Evolutionary conservation across 2,113 vertebrate species (phyloP), one percentile per base, ranked within the genome.

Genomic region (Megaceryle torquata): DNA sequence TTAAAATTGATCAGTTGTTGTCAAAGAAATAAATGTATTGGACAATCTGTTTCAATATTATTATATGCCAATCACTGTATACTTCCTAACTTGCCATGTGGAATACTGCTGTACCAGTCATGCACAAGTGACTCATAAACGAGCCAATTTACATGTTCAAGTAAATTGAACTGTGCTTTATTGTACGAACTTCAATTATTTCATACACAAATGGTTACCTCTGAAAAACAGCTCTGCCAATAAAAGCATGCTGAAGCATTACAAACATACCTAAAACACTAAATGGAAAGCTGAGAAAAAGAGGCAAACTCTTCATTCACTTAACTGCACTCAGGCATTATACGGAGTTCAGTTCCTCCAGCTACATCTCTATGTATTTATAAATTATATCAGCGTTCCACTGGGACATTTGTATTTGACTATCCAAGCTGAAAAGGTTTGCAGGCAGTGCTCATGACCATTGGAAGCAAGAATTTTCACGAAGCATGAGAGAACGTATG

Each of bases 81-180:
- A 25, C 28, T 95, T 95, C 79, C 39, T 80, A 70, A 93, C 24
- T 76, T 82, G 21, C 56, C 93, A 53, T 28, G 41, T 96, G 80
- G 22, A 35, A 83, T 89, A 60, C 69, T 51, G 63, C 26, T 26
- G 21, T 53, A 88, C 69, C 64, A 81, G 81, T 82, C 79, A 91
- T 43, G 35, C 82, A 74, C 83, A 85, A 96, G 57, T 59, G 80
- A 95, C 67, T 94, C 86, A 92, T 61, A 93, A 93, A 96, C 28
- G 60, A 90, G 48, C 31, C 80, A 54, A 88, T 94, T 96, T 84
- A 85, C 72, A 90, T 51, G 72, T 95, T 93, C 54, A 70, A 78
- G 82, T 84, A 95, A 94, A 95, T 44, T 77, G 71, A 96, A 85
- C 63, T 60, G 33, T 57, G 59, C 54, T 82, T 91, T 91, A 90